Conservation (phyloP, 2,888 invertebrate species). For the Orthosia gracilis region DNA sequence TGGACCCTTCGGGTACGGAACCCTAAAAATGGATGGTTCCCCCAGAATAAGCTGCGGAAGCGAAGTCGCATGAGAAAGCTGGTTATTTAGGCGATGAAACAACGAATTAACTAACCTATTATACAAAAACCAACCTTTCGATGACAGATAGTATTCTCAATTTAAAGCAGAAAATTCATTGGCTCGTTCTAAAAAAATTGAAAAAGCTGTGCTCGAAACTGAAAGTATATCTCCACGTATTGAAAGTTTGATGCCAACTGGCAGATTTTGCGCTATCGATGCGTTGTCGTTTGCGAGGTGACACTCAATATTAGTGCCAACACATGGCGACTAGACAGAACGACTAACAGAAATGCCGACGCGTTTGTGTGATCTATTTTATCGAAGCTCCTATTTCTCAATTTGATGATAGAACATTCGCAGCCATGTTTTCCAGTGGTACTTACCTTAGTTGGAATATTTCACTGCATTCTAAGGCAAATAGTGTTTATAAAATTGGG, state of each 20-base stretch:
- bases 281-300: slow-evolving; percentile 20
- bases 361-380: not conserved
- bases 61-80: no score
- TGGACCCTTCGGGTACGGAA: no score
- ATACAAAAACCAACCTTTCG: no score
- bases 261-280: slow-evolving; percentile 21
- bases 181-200: not conserved
- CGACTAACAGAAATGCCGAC: slow-evolving; percentile 1
- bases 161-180: not conserved
- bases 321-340: slow-evolving; percentile 29
- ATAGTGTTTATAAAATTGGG: no score
- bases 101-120: no score
- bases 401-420: not conserved
- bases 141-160: no score
- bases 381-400: not conserved
- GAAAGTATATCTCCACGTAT: not conserved
- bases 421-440: no score
- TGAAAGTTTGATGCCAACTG: slow-evolving; percentile 7
- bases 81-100: no score
- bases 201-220: slow-evolving; percentile 7
- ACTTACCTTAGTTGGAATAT: no score
- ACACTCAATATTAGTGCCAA: slow-evolving; percentile 32
- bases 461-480: no score
- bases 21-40: no score
- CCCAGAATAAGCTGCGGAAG: no score